phyloP scores from a whole-genome alignment of 2,797 vertebrate genomes.

The Centropyge bicolor region DNA sequence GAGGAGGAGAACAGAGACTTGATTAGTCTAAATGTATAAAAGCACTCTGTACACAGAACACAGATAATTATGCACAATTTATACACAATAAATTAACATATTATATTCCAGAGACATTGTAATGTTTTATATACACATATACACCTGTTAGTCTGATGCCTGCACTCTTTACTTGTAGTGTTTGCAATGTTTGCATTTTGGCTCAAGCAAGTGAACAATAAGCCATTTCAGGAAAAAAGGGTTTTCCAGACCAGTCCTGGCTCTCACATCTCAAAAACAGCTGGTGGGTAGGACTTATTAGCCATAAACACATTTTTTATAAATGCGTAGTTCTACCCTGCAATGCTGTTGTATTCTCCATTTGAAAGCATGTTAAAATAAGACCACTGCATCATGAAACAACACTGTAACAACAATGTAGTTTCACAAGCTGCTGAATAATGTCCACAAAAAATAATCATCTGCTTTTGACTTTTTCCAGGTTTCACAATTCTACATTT shows the following conservation, averaged over 20 bases:
- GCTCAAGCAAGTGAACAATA: not conserved
- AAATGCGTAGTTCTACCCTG: not conserved
- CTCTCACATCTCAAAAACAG: not conserved
- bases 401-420: too few species aligned
- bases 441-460: not conserved
- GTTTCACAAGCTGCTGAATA: not conserved
- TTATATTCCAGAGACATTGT: not conserved
- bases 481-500: not conserved
- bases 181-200: not conserved
- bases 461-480: not conserved
- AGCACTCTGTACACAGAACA: too few species aligned
- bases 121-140: not conserved
- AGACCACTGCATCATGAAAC: not conserved
- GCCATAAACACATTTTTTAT: not conserved
- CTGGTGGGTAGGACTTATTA: not conserved
- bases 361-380: not conserved
- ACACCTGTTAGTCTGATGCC: not conserved
- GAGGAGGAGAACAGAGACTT: constrained; percentile 43
- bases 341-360: not conserved
- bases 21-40: constrained; percentile 5
- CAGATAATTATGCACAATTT: not conserved
- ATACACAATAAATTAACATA: not conserved
- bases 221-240: not conserved
- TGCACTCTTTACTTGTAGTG: not conserved
- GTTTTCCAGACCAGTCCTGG: not conserved